Percentiles rank a stretch among this genome's conserved stretches.
These are phyloP conservation scores for Amblyjoppa proteus DNA, from an alignment of 2,888 invertebrate species.

Conservation along the genomic window DNA sequence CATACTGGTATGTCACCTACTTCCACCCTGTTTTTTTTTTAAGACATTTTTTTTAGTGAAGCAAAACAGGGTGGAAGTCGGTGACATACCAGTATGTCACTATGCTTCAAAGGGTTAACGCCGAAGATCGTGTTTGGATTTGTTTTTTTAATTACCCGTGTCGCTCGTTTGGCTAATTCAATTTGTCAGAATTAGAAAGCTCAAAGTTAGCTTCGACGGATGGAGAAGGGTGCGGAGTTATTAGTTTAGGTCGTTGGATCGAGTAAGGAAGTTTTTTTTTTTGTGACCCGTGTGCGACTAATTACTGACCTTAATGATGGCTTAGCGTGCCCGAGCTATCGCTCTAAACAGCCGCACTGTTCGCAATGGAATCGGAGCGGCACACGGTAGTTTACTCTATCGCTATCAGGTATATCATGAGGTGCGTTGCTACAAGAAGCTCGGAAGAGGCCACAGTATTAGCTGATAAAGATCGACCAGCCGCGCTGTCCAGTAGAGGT, in stretches of 20 bases:
- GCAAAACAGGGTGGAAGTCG: too few relatives aligned
- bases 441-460: slow-evolving; percentile 51
- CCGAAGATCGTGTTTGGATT: neutral
- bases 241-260: slow-evolving; percentile 36
- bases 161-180: neutral
- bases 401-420: neutral
- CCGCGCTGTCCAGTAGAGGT: slow-evolving; percentile 31
- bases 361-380: slow-evolving; percentile 32
- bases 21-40: too few relatives aligned
- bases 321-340: slow-evolving; percentile 49
- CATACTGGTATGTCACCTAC: too few relatives aligned
- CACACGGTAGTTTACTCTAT: neutral
- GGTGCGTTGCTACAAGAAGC: slow-evolving; percentile 23
- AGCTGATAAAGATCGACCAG: slow-evolving; percentile 62
- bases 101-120: too few relatives aligned
- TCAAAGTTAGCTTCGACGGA: neutral
- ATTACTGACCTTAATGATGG: slow-evolving; percentile 63
- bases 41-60: too few relatives aligned
- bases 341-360: neutral
- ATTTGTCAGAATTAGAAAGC: neutral
- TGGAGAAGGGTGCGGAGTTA: slow-evolving; percentile 3
- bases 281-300: slow-evolving; percentile 34
- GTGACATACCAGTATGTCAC: too few relatives aligned
- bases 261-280: slow-evolving; percentile 34
- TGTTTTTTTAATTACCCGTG: neutral